phyloP scores from a whole-genome alignment of 2,888 invertebrate species.

The Eilema caniola region DNA sequence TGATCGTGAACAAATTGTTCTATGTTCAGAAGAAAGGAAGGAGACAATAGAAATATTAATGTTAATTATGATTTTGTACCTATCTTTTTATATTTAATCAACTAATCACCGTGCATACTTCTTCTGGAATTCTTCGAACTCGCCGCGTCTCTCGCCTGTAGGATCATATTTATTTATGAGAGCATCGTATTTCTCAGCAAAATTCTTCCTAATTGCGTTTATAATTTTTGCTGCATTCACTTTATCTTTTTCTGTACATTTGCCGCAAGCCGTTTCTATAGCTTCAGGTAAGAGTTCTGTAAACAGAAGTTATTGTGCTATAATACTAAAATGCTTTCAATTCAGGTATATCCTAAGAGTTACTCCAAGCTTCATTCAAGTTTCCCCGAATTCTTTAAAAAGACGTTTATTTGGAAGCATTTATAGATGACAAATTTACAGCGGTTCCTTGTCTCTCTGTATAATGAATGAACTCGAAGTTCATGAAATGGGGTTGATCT shows the following conservation, averaged over 20 bases:
- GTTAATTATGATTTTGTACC: not conserved
- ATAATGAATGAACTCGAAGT: not conserved
- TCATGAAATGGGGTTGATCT: not conserved
- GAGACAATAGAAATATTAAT: not conserved
- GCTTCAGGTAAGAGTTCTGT: conserved; percentile 14
- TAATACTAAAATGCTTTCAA: not conserved
- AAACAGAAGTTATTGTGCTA: not conserved
- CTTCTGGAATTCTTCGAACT: conserved; percentile 1
- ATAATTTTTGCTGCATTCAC: not conserved
- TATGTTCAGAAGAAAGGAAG: conserved; percentile 1
- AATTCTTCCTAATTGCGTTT: not conserved
- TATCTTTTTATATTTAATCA: not conserved
- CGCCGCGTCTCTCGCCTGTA: not conserved
- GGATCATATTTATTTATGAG: not conserved
- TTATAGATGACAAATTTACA: not conserved
- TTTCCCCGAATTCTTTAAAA: too few relatives aligned
- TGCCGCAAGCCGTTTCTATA: not conserved
- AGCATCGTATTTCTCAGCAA: not conserved
- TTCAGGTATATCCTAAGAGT: not conserved
- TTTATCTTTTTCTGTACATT: conserved; percentile 7
- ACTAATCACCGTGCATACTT: not conserved
- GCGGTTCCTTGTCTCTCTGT: not conserved
- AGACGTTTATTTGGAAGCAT: too few relatives aligned
- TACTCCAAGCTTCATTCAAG: not conserved
- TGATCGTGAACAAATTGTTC: not conserved